Evolutionary conservation across 2,888 invertebrate genomes (phyloP), one percentile per base, ranked within the genome.

Genomic region (Zaprionus lineosus): DNA sequence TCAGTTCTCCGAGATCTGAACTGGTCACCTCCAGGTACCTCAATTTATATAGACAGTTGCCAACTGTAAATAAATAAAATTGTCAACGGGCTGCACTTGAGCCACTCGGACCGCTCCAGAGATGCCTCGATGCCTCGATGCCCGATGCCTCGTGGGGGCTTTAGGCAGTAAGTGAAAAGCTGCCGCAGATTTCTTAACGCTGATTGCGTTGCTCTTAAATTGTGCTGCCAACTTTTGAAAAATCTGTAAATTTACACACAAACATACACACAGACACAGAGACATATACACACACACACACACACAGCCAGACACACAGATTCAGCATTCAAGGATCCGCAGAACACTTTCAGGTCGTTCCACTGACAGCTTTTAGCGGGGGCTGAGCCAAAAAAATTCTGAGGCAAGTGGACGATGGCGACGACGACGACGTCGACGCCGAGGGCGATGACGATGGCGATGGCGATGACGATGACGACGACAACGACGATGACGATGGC

Each of bases 161-260:
- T 24, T 24, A 24, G 8, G 24, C 24, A 24, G 24, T 61, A 64
- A 64, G 66, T 65, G 58, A 56, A 58, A 58, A 62, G 43, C 56
- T 41, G 61, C 65, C 61, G 46, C 58, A 87, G 88, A 86, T 88
- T 72, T 74, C 66, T 75, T 65, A 78, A 72, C 76, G 79, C 79
- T 87, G 87, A 87, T 87, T 88, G 87, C 84, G 79, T 74, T 74
- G 87, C 87, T 87, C 86, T 86, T 86, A 87, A 88, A 87, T 87
- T 87, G 84, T 86, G 75, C 87, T 86, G 87, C 83, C 87, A 86
- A 81, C 86, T 72, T 86, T 84, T 81, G 77, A 77, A 81, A 73
- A 75, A 78, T 68, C 73, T 66, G 77, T 59, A 79, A 85, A 85
- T 85, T 81, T 81, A 85, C 81, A 81, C 82, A 73, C 24, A 24